phyloP scores from a whole-genome alignment of 2,888 invertebrate species.

The Hedya salicella region DNA sequence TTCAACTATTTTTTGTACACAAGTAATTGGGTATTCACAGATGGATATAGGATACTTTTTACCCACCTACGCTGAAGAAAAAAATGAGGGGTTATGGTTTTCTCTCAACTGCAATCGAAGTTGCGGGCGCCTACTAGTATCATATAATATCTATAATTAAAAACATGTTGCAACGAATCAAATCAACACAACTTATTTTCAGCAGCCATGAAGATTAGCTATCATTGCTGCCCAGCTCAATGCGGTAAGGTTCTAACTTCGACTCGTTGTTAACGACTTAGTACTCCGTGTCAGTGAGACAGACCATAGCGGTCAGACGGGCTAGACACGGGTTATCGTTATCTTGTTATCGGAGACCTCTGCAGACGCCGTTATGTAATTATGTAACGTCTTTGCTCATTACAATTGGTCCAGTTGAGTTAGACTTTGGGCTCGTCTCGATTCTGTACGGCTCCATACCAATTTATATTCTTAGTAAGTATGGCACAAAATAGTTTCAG shows the following conservation, averaged over 20 bases:
- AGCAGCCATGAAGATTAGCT: conserved; percentile 11
- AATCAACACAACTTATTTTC: conserved; percentile 9
- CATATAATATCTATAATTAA: background rate
- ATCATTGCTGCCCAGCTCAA: background rate
- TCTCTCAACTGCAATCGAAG: too few species aligned
- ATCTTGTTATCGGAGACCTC: conserved; percentile 35
- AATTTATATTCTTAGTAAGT: too few species aligned
- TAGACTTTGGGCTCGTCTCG: conserved; percentile 20
- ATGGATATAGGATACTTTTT: too few species aligned
- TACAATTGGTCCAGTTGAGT: conserved; percentile 15
- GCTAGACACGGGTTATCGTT: conserved; percentile 40
- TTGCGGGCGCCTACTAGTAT: too few species aligned
- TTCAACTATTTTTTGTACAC: too few species aligned
- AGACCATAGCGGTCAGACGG: conserved; percentile 24
- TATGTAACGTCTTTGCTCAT: conserved; percentile 24
- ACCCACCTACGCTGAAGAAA: too few species aligned
- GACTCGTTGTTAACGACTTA: conserved; percentile 11
- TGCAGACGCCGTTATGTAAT: conserved; percentile 40
- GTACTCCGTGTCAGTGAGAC: conserved; percentile 19
- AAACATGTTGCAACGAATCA: conserved; percentile 14
- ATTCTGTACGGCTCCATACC: background rate
- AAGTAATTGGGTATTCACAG: too few species aligned
- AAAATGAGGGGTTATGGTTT: too few species aligned
- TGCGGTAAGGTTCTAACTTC: conserved; percentile 10
- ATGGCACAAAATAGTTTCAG: too few species aligned